Base-by-base conservation (phyloP, 1,140 invertebrate genomes). In the Aphis craccivora region DNA sequence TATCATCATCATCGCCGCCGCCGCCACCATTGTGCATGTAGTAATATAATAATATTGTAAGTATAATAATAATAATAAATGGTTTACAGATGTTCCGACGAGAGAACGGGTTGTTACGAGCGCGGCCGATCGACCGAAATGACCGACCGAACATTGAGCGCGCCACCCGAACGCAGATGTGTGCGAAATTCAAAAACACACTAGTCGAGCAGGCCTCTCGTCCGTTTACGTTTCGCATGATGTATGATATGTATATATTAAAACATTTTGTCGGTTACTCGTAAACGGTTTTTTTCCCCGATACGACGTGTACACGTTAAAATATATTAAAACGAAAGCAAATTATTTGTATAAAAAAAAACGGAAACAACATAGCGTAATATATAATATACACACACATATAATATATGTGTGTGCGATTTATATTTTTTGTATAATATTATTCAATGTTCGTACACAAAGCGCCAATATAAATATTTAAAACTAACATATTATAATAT, bases 381-480 rank as follows among this genome's bases (percentile, higher is more conserved):
- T n/a, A 2, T 51, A 51, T 76, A 76, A 67, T 67, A 67, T 67
- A 67, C 25, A 20, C 20, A 53, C 51, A 22, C 20, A 22, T 1
- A 60, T 8, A 11, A 67, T n/a, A n/a, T 6, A 76, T n/a, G n/a
- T 76, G n/a, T 76, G n/a, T 76, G 6, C 5, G 60, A 76, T n/a
- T 76, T 76, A 76, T 76, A 76, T 76, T 76, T 76, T 30, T 30
- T 76, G n/a, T 76, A 14, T 30, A 25, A 55, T 55, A 55, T 76
- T 37, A 48, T 48, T 48, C n/a, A 48, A 87, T 48, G 86, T 87
- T 48, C 43, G 18, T 87, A 48, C 45, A 48, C 45, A 48, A 48
- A 87, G 86, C 86, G 86, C 86, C 86, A 87, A 87, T 87, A 51
- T 87, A 87, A 87, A 48, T 86, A 86, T 86, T 86, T 86, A 86